phyloP scores from a whole-genome alignment of 1,140 invertebrate genomes.

The Aphaenogaster floridana region DNA sequence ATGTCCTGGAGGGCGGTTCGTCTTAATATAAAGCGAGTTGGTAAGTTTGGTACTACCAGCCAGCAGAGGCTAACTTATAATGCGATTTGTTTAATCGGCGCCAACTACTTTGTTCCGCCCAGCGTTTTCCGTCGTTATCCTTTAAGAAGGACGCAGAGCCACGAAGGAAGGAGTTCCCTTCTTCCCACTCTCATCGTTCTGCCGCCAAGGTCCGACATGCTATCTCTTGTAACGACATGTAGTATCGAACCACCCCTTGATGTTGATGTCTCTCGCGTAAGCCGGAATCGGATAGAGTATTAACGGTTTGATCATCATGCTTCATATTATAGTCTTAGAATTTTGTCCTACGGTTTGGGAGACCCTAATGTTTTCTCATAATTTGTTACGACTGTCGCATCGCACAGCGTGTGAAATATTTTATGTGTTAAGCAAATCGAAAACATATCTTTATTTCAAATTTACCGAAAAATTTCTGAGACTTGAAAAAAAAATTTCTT shows the following conservation, averaged over 20 bases:
- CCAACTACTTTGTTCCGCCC: conserved; percentile 84
- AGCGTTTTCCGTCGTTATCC: conserved; percentile 70
- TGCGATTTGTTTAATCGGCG: conserved; percentile 87
- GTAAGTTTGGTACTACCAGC: conserved; percentile 82
- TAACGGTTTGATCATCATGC: conserved; percentile 3
- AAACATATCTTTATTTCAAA: background rate
- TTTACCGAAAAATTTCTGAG: background rate
- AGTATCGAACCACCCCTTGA: conserved; percentile 63
- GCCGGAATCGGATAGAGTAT: background rate
- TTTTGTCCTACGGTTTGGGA: background rate
- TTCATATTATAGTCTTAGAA: background rate
- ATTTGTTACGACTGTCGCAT: background rate
- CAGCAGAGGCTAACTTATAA: conserved; percentile 86
- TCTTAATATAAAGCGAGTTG: conserved; percentile 86
- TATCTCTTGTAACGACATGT: conserved; percentile 52
- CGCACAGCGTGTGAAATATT: background rate
- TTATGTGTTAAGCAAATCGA: background rate
- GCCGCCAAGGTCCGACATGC: conserved; percentile 16
- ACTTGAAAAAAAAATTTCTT: conserved; percentile 1
- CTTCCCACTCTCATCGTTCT: conserved; percentile 21
- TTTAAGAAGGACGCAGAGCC: conserved; percentile 65
- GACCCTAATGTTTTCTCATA: background rate
- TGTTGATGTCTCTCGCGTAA: conserved; percentile 7
- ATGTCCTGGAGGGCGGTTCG: conserved; percentile 79
- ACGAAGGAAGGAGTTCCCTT: conserved; percentile 31